A percentile compares a stretch with the other conserved stretches of the same genome.
Evolutionary conservation across 92 coral and sea anemone genomes (phyloP).

Genomic region (Paramuricea clavata): DNA sequence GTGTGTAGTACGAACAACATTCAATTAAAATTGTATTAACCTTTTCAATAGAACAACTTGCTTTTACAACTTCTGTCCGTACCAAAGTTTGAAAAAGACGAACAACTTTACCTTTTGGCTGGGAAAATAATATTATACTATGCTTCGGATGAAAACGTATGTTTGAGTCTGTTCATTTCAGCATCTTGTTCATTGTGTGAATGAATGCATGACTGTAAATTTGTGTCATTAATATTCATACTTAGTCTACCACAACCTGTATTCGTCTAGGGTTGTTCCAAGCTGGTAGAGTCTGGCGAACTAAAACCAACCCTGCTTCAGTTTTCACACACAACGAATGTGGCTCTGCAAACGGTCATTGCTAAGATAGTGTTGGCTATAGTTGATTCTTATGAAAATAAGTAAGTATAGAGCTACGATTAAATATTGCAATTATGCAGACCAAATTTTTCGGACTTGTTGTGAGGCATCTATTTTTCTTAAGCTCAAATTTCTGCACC

Average conservation of each 20-base stretch:
- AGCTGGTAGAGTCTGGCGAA: conserved; percentile 77
- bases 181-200: background rate
- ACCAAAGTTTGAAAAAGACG: conserved; percentile 85
- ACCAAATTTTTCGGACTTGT: too few relatives aligned
- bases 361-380: conserved; percentile 91
- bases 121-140: conserved; percentile 93
- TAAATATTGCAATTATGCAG: background rate
- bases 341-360: conserved; percentile 86
- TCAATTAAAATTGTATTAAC: too few relatives aligned
- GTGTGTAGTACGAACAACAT: too few relatives aligned
- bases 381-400: conserved; percentile 90
- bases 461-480: too few relatives aligned
- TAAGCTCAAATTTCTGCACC: too few relatives aligned
- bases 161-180: too few relatives aligned
- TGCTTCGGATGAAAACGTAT: conserved; percentile 88
- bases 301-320: conserved; percentile 80
- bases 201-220: too few relatives aligned
- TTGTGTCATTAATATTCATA: background rate
- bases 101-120: conserved; percentile 85
- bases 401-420: conserved; percentile 68
- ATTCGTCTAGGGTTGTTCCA: conserved; percentile 82
- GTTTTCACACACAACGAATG: conserved; percentile 80
- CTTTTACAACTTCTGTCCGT: conserved; percentile 82
- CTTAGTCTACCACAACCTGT: background rate
- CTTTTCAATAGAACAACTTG: conserved; percentile 72